Conservation (phyloP, 1,140 invertebrate genomes). For the Drosophila insularis region DNA sequence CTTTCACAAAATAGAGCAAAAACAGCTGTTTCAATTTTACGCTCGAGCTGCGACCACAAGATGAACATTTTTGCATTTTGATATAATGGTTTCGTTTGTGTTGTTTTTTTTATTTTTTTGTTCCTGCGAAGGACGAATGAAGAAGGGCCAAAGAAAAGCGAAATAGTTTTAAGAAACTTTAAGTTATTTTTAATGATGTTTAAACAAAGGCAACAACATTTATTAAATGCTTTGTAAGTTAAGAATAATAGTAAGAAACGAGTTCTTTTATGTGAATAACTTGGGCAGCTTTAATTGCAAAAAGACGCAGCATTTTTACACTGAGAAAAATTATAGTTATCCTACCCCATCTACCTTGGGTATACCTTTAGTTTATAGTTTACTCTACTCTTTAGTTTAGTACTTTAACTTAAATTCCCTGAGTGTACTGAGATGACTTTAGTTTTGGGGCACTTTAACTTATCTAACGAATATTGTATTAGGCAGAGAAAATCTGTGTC, state of each 20-base stretch:
- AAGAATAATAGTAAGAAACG: neutral
- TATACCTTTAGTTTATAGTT: too few species aligned
- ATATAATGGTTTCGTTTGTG: conserved; percentile 23
- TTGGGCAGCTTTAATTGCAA: neutral
- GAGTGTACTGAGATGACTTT: neutral
- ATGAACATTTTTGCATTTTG: conserved; percentile 13
- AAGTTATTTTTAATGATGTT: conserved; percentile 8
- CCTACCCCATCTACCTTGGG: too few species aligned
- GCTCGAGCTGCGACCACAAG: conserved; percentile 48
- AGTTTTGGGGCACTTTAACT: conserved; percentile 2
- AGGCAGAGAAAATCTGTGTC: neutral
- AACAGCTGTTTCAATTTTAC: conserved; percentile 69
- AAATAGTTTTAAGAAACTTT: conserved; percentile 2
- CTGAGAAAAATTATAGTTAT: neutral
- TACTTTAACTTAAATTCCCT: neutral
- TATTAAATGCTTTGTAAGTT: neutral
- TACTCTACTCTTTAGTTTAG: neutral
- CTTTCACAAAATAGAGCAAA: conserved; percentile 4
- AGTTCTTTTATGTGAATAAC: neutral
- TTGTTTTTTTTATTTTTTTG: neutral
- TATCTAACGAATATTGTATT: neutral
- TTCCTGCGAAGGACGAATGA: neutral
- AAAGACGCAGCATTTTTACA: neutral
- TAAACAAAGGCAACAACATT: neutral
- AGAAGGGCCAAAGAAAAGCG: neutral